These are phyloP conservation scores for Gorsachius goisagi DNA, from an alignment of 2,113 vertebrate species.

Conservation along the genomic window DNA sequence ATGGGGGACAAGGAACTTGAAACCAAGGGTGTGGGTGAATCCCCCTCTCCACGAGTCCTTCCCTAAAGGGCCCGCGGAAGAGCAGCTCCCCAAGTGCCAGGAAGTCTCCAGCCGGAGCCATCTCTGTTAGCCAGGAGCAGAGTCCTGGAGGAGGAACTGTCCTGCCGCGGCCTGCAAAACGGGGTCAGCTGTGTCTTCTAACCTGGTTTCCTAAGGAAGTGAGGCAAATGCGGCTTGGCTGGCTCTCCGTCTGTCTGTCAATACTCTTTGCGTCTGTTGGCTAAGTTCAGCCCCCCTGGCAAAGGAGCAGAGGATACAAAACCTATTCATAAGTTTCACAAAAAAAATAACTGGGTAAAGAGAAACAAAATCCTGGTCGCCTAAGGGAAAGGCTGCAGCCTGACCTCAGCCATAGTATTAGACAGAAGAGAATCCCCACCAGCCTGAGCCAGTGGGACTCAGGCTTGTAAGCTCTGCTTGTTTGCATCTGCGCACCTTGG, in stretches of 20 bases:
- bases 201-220: conserved; percentile 62
- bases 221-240: conserved; percentile 27
- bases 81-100: background rate
- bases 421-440: background rate
- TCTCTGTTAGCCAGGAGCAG: background rate
- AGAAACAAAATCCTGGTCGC: conserved; percentile 1
- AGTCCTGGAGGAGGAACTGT: background rate
- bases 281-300: conserved; percentile 34
- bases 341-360: conserved; percentile 23
- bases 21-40: background rate
- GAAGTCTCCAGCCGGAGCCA: background rate
- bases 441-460: background rate
- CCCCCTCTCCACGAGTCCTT: background rate
- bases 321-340: background rate
- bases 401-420: background rate
- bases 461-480: background rate
- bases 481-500: background rate
- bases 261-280: conserved; percentile 18
- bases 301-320: conserved; percentile 26
- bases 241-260: conserved; percentile 27
- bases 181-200: conserved; percentile 40
- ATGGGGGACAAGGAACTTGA: background rate
- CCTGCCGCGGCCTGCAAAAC: background rate
- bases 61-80: background rate
- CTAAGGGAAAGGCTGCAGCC: background rate